Evolutionary conservation across 2,113 vertebrate species (phyloP), one percentile per base, ranked within the genome.

Genomic region (Mystacornis crossleyi): DNA sequence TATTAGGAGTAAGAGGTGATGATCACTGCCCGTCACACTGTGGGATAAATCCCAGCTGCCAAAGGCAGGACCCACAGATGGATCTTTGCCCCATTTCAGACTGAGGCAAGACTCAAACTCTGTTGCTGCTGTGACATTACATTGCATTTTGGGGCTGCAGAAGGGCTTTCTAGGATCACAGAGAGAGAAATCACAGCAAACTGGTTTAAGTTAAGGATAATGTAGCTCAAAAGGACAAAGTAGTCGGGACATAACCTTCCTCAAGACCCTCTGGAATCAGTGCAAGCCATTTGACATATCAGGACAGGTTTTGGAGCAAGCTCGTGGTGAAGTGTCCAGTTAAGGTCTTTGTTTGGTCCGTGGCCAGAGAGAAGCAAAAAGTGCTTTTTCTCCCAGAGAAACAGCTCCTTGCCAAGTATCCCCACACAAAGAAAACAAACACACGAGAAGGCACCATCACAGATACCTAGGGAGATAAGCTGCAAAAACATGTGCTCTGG

Each of bases 361-460:
- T 36, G 69, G 57, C 79, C 77, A 83, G 47, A 66, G 60, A 94
- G 86, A 75, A 88, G 69, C 50, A 95, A 93, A 94, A 95, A 81
- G 47, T 90, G 33, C 81, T 96, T 97, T 96, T 96, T 89, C 88
- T 89, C 86, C 48, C n/a, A 82, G 82, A 95, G 90, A 92, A 81
- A 72, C 34, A 48, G 18, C 40, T 91, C 57, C 90, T 97, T 93
- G 93, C 94, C 93, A 95, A 96, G 95, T 92, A 96, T 96, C 92
- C 87, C 73, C 79, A 91, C 79, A 94, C 92, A 95, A 94, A 67
- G 89, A 96, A 97, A 95, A 96, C 95, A 97, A 97, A 97, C 89
- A 97, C 54, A 51, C 0, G 0, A 92, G 93, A 95, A 97, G 87
- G 86, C 92, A 95, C 95, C 92, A 91, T 88, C 64, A n/a, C 91